A percentile compares a stretch with the other conserved stretches of the same genome.
These are phyloP conservation scores for Aegithalos caudatus DNA, from an alignment of 2,113 vertebrate genomes.

Conservation along the genomic window DNA sequence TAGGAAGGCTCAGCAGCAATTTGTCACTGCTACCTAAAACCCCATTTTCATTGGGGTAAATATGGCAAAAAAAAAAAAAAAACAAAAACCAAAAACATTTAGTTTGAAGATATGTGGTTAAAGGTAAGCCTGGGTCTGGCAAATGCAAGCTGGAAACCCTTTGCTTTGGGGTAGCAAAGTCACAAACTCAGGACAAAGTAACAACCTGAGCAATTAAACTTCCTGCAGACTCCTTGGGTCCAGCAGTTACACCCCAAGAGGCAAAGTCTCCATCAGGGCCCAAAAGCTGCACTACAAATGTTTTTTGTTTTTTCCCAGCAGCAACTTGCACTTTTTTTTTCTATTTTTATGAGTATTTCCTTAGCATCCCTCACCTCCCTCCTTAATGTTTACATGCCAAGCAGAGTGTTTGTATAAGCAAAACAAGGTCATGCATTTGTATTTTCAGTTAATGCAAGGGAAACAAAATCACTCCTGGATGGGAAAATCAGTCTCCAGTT, in stretches of 20 bases:
- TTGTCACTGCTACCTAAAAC: background rate
- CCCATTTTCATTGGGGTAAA: background rate
- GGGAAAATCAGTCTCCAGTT: background rate
- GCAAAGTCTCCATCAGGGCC: background rate
- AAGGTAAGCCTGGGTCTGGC: background rate
- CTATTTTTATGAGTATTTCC: slow-evolving; percentile 2
- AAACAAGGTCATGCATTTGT: slow-evolving; percentile 34
- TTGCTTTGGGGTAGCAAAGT: background rate
- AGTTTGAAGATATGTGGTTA: background rate
- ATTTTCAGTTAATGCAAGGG: background rate
- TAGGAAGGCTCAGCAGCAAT: background rate
- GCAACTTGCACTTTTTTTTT: background rate
- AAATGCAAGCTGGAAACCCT: background rate
- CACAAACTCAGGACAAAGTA: background rate
- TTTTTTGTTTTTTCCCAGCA: background rate
- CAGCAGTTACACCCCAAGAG: background rate
- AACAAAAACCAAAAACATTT: background rate
- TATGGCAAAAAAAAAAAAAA: background rate
- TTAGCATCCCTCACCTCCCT: slow-evolving; percentile 25
- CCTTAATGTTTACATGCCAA: slow-evolving; percentile 27
- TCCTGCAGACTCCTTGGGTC: background rate
- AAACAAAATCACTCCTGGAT: background rate
- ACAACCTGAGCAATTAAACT: background rate
- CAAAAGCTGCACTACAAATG: background rate
- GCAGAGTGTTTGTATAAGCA: background rate